Evolutionary conservation across 2,888 invertebrate species (phyloP), one percentile per base, ranked within the genome.

Genomic region (Electrophaes corylata): DNA sequence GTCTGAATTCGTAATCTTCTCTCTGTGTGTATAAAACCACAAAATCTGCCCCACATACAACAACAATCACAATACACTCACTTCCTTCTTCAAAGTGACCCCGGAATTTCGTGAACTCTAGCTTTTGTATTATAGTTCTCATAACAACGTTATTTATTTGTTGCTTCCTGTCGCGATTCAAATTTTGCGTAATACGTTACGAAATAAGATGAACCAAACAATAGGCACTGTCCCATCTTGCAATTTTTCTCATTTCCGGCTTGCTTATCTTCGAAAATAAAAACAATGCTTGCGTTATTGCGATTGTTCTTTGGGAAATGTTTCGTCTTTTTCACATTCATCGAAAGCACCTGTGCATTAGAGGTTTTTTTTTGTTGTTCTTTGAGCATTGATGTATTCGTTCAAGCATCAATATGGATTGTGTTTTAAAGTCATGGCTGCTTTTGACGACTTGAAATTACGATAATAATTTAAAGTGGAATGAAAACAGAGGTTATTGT

Each of bases 211-310:
- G 73, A 67, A 50, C 66, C 66, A 66, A 81, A 87, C 88, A 87
- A 87, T 86, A 75, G 78, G 72, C 75, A 72, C 78, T 80, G 83
- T 81, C 76, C 78, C 78, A 72, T 44, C 52, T 50, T 58, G 41
- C 44, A 53, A 53, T 79, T 84, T 74, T 76, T 72, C 70, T 73
- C 73, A 72, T 76, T 86, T 87, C 86, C 86, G 82, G 76, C 70
- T 78, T 68, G 75, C 76, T 80, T 81, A 79, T 84, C 80, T 74
- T 78, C 74, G 70, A 69, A 81, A 74, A 72, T 72, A 62, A 78
- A 82, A 80, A 88, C 86, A 86, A 87, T 81, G 83, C 76, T 56
- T 51, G 67, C 72, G 76, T 76, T 80, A 78, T 81, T 59, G 66
- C 75, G 75, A 82, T 81, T 83, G 82, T 85, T 81, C 65, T 67